Conservation (phyloP, 2,113 vertebrate genomes). For the Malurus elegans region DNA sequence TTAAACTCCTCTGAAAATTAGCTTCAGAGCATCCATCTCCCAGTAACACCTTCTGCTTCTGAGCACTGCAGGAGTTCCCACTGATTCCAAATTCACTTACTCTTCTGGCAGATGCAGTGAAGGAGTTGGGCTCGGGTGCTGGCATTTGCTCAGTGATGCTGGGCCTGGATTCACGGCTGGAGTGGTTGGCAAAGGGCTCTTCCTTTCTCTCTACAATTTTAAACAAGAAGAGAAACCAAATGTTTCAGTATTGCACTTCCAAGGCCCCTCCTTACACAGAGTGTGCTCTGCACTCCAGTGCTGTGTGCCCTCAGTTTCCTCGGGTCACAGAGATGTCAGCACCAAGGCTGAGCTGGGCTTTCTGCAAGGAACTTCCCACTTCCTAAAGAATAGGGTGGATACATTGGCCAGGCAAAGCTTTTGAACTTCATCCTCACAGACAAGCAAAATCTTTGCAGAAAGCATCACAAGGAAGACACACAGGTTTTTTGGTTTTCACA, state of each 20-base stretch:
- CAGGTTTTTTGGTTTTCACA: not conserved
- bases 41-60: not conserved
- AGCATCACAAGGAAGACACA: not conserved
- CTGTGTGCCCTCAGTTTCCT: not conserved
- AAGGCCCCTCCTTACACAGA: not conserved
- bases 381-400: fast-evolving
- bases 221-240: constrained; percentile 52
- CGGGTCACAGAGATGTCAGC: not conserved
- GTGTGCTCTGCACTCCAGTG: not conserved
- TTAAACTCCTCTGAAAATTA: not conserved
- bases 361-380: not conserved
- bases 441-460: not conserved
- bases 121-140: constrained; percentile 56
- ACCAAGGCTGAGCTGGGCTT: not conserved
- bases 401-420: not conserved
- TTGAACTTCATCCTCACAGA: not conserved
- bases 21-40: not conserved
- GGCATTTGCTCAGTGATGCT: constrained; percentile 59
- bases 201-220: constrained; percentile 69
- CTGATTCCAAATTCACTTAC: constrained; percentile 62
- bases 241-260: not conserved
- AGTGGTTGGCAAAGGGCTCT: constrained; percentile 67
- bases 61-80: not conserved
- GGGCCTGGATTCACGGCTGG: constrained; percentile 64
- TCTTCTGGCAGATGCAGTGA: constrained; percentile 70